phyloP scores from a whole-genome alignment of 1,140 invertebrate genomes.

The Cherax destructor region DNA sequence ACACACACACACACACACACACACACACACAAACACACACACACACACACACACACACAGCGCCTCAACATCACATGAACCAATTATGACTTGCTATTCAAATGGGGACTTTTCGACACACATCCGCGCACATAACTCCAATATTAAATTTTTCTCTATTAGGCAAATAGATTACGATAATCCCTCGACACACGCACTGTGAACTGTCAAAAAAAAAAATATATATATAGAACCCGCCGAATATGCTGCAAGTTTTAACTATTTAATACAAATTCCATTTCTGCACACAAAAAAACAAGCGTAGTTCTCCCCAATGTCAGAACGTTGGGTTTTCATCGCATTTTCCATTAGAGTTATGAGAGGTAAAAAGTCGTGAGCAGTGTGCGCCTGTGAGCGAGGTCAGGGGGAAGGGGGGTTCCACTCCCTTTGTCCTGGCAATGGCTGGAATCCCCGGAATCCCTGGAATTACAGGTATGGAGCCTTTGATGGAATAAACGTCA shows the following conservation, averaged over 20 bases:
- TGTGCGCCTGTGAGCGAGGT: slow-evolving; percentile 57
- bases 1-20: background rate
- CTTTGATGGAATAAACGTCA: slow-evolving; percentile 70
- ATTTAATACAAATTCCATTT: slow-evolving; percentile 67
- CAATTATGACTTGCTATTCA: slow-evolving; percentile 23
- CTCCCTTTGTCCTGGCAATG: slow-evolving; percentile 66
- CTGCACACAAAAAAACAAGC: slow-evolving; percentile 24
- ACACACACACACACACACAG: background rate
- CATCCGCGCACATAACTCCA: slow-evolving; percentile 28
- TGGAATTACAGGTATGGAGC: slow-evolving; percentile 69
- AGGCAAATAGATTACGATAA: slow-evolving; percentile 31
- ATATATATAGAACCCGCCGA: background rate
- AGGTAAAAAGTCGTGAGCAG: slow-evolving; percentile 54
- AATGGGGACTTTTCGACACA: slow-evolving; percentile 20
- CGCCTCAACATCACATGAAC: background rate
- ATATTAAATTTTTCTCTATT: slow-evolving; percentile 39
- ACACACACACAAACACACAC: background rate
- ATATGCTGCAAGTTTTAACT: slow-evolving; percentile 53
- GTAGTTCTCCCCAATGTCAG: slow-evolving; percentile 30
- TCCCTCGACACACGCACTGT: slow-evolving; percentile 14
- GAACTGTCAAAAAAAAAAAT: background rate
- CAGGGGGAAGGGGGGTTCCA: slow-evolving; percentile 26
- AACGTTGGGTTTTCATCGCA: slow-evolving; percentile 58
- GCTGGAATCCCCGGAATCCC: slow-evolving; percentile 65
- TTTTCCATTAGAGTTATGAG: slow-evolving; percentile 69